Base-by-base conservation (phyloP, 2,888 invertebrate species). In the Mesodorylaimus sp. region DNA sequence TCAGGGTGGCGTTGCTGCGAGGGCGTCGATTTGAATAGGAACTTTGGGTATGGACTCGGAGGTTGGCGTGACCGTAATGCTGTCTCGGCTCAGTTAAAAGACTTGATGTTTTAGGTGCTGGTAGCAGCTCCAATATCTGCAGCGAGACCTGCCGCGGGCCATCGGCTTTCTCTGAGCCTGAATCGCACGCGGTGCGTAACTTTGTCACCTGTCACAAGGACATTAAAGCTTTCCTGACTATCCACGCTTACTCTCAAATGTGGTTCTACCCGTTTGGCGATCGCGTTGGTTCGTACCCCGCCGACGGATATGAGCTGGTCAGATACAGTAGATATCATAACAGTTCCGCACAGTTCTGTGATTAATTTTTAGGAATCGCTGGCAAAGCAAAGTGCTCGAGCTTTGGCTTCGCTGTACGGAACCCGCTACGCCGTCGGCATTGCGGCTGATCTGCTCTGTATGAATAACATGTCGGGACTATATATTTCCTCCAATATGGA, bases 221-320 rank as follows among this genome's bases (percentile, higher is more conserved):
- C 36, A 54, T 65, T 10, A 61, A 65, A 45, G 64, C 59, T 3
- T 65, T 62, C 53, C 57, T 65, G 25, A 64, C 65, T 3, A 53
- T 65, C 23, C 65, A 65, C 55, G 61, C 65, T 2, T 65, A 65
- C 53, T 60, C 62, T 2, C 65, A 64, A 44, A 52, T 64, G 10
- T 62, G 63, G 63, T 60, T 61, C 32, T 62, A 64, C 52, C 63
- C 64, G 7, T 65, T 53, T 54, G 58, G 59, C 19, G 62, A 64
- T 52, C 55, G 58, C 32, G 47, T 57, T 19, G 56, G 55, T 21
- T 52, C 53, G 3, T 58, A 61, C 16, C 64, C 65, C 7, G 52
- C 52, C 21, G 65, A 64, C 53, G 58, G 62, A 24, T 53, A 56
- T 10, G 65, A 64, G 25, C 50, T 66, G 53, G 62, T 63, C n/a